Conservation (phyloP, 2,888 invertebrate genomes). For the Drosophila quasianomalipes region DNA sequence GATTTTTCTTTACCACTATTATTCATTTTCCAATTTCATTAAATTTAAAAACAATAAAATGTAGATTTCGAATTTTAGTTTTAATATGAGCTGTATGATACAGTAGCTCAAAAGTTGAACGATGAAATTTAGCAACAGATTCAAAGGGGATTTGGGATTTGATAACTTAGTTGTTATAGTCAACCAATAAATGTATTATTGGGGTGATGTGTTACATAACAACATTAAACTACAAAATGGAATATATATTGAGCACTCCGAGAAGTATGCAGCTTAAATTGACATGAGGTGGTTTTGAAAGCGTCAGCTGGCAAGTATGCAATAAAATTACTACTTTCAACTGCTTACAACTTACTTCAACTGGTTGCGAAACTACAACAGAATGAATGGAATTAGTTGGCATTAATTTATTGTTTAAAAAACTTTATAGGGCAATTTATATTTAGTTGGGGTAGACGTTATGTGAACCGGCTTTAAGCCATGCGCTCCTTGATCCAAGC, state of each 20-base stretch:
- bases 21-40: not conserved
- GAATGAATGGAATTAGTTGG: not conserved
- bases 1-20: not conserved
- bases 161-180: not conserved
- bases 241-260: not conserved
- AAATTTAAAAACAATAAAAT: not conserved
- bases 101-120: not conserved
- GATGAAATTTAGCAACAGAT: not conserved
- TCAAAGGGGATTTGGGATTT: not conserved
- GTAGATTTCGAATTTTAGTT: not conserved
- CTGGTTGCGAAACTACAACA: conserved; percentile 7
- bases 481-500: conserved; percentile 82
- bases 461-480: conserved; percentile 30
- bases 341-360: not conserved
- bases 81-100: not conserved
- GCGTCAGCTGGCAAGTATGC: conserved; percentile 5
- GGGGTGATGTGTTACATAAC: not conserved
- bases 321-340: not conserved
- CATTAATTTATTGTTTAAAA: not conserved
- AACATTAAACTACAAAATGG: not conserved
- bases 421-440: too few species aligned
- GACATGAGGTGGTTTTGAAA: not conserved
- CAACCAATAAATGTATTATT: not conserved
- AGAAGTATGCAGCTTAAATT: not conserved
- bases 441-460: too few species aligned